Conservation (phyloP, 2,797 vertebrate species). For the Sitta carolinensis region DNA sequence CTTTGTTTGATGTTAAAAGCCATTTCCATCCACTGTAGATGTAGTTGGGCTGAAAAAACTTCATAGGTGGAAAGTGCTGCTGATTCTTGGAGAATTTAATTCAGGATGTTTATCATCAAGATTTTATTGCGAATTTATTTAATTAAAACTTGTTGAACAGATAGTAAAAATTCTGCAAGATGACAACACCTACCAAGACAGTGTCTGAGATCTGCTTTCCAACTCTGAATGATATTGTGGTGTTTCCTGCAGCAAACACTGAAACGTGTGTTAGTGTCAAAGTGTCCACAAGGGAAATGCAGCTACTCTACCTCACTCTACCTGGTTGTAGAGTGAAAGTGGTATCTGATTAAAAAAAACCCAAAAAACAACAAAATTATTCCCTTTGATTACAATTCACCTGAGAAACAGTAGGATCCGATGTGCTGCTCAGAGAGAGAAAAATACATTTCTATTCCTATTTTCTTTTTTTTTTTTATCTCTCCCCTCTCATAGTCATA, state of each 20-base stretch:
- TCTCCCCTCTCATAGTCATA: not conserved
- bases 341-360: not conserved
- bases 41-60: not conserved
- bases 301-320: not conserved
- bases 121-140: not conserved
- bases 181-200: not conserved
- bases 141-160: not conserved
- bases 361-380: too few relatives aligned
- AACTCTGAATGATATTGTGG: not conserved
- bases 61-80: not conserved
- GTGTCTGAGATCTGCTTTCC: not conserved
- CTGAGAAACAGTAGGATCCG: not conserved
- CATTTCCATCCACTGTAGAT: not conserved
- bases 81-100: not conserved
- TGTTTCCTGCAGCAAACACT: not conserved
- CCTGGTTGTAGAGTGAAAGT: not conserved
- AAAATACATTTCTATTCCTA: not conserved
- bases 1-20: not conserved
- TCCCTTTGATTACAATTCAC: not conserved
- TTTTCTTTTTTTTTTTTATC: not conserved
- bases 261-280: not conserved
- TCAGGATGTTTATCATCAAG: not conserved
- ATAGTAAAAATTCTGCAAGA: not conserved
- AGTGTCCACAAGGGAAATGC: rapidly evolving
- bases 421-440: not conserved